phyloP scores from a whole-genome alignment of 2,888 invertebrate genomes.

The Galerucella calmariensis region DNA sequence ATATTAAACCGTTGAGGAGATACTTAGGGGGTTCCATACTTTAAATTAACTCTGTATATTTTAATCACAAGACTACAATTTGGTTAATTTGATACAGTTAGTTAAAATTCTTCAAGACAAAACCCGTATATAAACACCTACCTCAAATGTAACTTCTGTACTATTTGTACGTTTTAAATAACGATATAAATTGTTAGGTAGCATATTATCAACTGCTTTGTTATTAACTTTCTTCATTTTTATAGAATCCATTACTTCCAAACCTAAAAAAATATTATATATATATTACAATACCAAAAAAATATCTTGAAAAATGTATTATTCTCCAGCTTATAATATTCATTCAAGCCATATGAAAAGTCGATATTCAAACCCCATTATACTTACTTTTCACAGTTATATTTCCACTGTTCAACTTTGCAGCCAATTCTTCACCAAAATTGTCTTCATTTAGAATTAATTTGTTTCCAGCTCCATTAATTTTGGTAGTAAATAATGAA shows the following conservation, averaged over 20 bases:
- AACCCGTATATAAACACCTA: conserved; percentile 9
- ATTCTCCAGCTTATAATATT: too few species aligned
- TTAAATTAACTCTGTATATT: too few species aligned
- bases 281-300: too few species aligned
- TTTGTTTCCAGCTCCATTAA: conserved; percentile 62
- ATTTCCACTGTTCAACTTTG: conserved; percentile 61
- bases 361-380: background rate
- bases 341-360: too few species aligned
- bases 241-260: conserved; percentile 61
- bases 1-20: too few species aligned
- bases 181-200: conserved; percentile 51
- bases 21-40: too few species aligned
- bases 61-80: too few species aligned
- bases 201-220: conserved; percentile 40
- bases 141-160: conserved; percentile 61
- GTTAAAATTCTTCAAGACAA: too few species aligned
- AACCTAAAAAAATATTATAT: conserved; percentile 51
- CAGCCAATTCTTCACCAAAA: conserved; percentile 54
- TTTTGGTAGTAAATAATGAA: conserved; percentile 45
- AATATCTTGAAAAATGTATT: too few species aligned
- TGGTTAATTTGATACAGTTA: too few species aligned
- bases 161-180: conserved; percentile 7
- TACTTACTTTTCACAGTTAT: conserved; percentile 61
- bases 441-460: conserved; percentile 50
- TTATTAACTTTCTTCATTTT: conserved; percentile 59